Percentiles rank a stretch among this genome's conserved stretches.
Evolutionary conservation across 1,140 invertebrate species (phyloP).

Genomic region (Drosophila serrata): DNA sequence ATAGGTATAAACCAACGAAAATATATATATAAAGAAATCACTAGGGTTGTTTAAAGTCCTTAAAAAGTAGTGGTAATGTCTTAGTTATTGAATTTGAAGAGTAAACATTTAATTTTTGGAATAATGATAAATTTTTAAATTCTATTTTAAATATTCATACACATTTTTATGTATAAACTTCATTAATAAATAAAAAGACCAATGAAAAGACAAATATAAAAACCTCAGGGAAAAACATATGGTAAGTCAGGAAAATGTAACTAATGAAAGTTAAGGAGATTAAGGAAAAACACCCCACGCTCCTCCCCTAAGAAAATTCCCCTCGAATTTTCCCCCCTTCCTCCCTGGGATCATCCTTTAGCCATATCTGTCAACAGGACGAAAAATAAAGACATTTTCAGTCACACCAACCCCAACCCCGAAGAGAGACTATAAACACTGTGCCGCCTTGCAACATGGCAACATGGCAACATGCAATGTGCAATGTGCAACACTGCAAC

Average conservation of each 20-base stretch:
- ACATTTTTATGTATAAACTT: too few species aligned
- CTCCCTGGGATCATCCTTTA: slow-evolving; percentile 2
- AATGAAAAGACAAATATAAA: neutral
- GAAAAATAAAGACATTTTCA: slow-evolving; percentile 41
- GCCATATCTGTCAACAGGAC: slow-evolving; percentile 31
- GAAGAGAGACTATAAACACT: slow-evolving; percentile 10
- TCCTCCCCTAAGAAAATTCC: neutral
- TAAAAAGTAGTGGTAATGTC: too few species aligned
- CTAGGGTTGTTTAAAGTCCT: too few species aligned
- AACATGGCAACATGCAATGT: slow-evolving; percentile 2
- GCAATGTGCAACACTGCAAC: slow-evolving; percentile 35
- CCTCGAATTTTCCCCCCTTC: neutral
- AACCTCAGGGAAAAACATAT: neutral
- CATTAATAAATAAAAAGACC: neutral
- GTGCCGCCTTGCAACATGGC: slow-evolving; percentile 38
- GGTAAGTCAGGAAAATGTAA: neutral
- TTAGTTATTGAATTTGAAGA: too few species aligned
- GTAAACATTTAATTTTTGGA: too few species aligned
- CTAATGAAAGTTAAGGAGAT: neutral
- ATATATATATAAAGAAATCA: too few species aligned
- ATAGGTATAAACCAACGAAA: neutral
- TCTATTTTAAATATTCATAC: too few species aligned
- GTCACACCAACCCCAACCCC: neutral
- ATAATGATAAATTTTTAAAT: too few species aligned
- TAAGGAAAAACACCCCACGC: neutral